phyloP scores from a whole-genome alignment of 2,113 vertebrate genomes.

The Percina caprodes region DNA sequence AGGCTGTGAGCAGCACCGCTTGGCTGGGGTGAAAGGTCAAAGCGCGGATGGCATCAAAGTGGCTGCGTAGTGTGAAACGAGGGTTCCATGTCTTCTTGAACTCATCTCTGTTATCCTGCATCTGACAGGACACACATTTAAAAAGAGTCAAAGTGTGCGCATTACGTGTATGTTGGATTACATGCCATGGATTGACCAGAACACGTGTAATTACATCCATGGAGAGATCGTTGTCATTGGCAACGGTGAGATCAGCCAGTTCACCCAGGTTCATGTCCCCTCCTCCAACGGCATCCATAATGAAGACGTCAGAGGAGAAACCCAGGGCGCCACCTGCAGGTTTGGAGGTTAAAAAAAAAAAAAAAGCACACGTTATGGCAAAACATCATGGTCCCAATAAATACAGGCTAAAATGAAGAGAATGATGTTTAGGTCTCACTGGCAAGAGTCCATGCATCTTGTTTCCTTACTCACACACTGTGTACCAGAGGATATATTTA shows the following conservation, averaged over 20 bases:
- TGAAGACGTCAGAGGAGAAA: constrained; percentile 93
- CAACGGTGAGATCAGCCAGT: constrained; percentile 93
- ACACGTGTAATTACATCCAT: constrained; percentile 87
- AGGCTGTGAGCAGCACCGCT: constrained; percentile 89
- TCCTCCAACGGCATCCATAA: constrained; percentile 90
- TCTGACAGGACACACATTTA: constrained; percentile 68
- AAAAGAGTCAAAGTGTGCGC: not conserved
- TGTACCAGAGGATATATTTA: constrained; percentile 50
- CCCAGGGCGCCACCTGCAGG: constrained; percentile 88
- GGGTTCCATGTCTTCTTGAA: constrained; percentile 95
- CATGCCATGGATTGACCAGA: not conserved
- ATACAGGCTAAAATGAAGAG: constrained; percentile 11
- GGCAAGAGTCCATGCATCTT: constrained; percentile 12
- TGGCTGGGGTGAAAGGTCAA: constrained; percentile 92
- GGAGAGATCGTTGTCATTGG: constrained; percentile 93
- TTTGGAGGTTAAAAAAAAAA: constrained; percentile 9
- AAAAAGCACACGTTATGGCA: constrained; percentile 15
- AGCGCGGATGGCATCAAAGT: constrained; percentile 92
- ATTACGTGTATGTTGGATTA: not conserved
- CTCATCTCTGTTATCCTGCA: constrained; percentile 90
- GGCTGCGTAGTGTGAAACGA: constrained; percentile 92
- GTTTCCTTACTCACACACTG: constrained; percentile 34
- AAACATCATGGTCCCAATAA: not conserved
- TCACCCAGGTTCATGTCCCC: constrained; percentile 94
- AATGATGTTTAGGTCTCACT: not conserved